These are phyloP conservation scores for Dicyrtoma fusca DNA, from an alignment of 2,888 invertebrate species.

Conservation along the genomic window DNA sequence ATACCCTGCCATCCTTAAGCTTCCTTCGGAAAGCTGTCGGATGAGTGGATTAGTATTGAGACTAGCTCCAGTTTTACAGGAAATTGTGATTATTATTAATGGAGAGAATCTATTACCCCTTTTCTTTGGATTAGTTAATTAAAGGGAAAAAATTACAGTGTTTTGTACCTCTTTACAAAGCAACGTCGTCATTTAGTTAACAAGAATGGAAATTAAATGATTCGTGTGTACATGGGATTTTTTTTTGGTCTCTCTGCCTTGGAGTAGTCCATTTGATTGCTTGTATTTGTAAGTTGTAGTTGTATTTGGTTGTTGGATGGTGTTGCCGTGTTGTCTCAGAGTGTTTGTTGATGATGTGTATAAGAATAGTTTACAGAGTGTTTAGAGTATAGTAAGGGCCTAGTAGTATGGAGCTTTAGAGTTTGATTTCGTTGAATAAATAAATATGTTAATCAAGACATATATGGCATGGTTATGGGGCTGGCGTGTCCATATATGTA, in stretches of 20 bases:
- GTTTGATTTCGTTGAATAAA: conserved; percentile 6
- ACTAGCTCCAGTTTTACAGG: too few relatives aligned
- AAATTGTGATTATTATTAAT: too few relatives aligned
- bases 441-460: conserved; percentile 30
- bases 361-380: background rate
- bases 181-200: too few relatives aligned
- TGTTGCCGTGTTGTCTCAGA: background rate
- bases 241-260: background rate
- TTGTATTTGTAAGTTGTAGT: background rate
- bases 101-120: background rate
- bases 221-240: background rate
- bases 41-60: too few relatives aligned
- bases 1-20: too few relatives aligned
- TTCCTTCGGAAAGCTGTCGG: too few relatives aligned
- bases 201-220: too few relatives aligned
- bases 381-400: too few relatives aligned
- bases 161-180: too few relatives aligned
- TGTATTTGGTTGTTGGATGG: too few relatives aligned
- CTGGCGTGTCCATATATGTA: conserved; percentile 23
- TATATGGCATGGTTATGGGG: background rate
- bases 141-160: too few relatives aligned
- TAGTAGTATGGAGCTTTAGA: conserved; percentile 7
- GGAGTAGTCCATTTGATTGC: background rate
- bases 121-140: background rate
- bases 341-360: background rate